Base-by-base conservation (phyloP, 2,888 invertebrate genomes). In the Chloroclysta siterata region DNA sequence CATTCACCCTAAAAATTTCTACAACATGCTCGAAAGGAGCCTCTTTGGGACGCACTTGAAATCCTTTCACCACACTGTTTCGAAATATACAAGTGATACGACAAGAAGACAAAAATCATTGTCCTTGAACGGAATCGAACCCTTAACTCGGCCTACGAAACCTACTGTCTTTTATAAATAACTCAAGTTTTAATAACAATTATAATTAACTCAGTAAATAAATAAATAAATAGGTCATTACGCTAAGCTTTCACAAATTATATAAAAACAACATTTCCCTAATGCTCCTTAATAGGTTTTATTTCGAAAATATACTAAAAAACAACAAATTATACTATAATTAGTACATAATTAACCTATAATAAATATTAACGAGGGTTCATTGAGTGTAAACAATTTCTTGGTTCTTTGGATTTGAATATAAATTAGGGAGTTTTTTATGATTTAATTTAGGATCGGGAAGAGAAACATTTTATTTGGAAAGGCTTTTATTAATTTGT, bases 321-420 rank as follows among this genome's bases (percentile, higher is more conserved):
- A 60, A n/a, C 13, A 53, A 60, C 48, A 60, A 44, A 42, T 50
- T 29, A 1, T 17, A 17, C 50, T 42, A 44, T 60, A 60, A 60
- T 60, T 48, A 59, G 53, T 53, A 5, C 15, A 5, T 59, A 53
- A 61, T 61, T 55, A 55, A 46, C 36, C 60, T 54, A 33, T 22
- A 36, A 61, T 51, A 61, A 55, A 55, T 55, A 55, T 61, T 61
- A 22, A 61, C 51, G 60, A 61, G 33, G 14, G 5, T 44, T 55
- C 29, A 11, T 50, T 14, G 48, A 50, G 50, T 51, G 55, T 61
- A 55, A 61, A 61, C 60, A 61, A 28, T 42, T 50, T 17, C 15
- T 52, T 29, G 50, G 51, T 55, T 14, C 62, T 62, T 59, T 56
- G 2, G 53, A 28, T 60, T 54, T 44, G 13, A 42, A 48, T 63